These are phyloP conservation scores for Arrhopalites spinosus DNA, from an alignment of 2,888 invertebrate genomes.

Conservation along the genomic window DNA sequence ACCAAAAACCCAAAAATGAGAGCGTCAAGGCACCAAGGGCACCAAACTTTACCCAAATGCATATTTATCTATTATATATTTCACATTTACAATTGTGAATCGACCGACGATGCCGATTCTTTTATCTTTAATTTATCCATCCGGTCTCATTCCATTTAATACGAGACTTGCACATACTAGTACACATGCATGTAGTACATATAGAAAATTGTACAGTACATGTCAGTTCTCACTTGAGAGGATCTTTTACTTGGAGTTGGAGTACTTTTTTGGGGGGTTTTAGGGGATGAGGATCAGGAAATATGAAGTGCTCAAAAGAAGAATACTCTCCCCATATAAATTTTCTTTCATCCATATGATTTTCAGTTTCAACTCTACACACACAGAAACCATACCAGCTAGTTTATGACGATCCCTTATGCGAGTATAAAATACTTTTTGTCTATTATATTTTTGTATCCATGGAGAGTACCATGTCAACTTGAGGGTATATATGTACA, in stretches of 20 bases:
- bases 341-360: background rate
- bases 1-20: background rate
- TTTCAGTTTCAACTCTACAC: background rate
- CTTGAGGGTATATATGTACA: too few species aligned
- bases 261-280: too few species aligned
- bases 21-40: background rate
- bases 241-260: too few species aligned
- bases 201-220: too few species aligned
- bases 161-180: too few species aligned
- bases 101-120: too few species aligned
- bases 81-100: background rate
- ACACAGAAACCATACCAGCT: background rate
- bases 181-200: background rate
- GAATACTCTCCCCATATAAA: background rate
- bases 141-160: background rate
- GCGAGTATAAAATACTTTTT: too few species aligned
- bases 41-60: background rate
- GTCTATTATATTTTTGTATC: too few species aligned
- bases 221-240: too few species aligned
- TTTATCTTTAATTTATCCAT: constrained; percentile 14
- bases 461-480: too few species aligned
- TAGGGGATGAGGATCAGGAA: background rate
- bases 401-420: too few species aligned
- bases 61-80: background rate
- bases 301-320: constrained; percentile 19